phyloP scores from a whole-genome alignment of 2,797 vertebrate species.

The Hozukius guyotensis region DNA sequence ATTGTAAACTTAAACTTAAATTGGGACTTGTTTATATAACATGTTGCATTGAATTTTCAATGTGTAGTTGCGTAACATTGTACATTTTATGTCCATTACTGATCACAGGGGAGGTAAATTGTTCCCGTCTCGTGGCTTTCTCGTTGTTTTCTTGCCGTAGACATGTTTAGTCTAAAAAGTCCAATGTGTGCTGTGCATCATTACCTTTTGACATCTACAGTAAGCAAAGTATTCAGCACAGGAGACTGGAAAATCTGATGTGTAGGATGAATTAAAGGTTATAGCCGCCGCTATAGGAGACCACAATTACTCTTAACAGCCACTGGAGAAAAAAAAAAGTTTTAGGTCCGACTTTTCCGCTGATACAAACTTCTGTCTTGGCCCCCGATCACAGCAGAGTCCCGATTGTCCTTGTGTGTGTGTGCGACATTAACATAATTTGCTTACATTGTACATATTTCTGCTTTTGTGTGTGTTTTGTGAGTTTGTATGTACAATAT shows the following conservation, averaged over 20 bases:
- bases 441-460: background rate
- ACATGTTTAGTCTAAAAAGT: background rate
- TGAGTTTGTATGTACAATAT: background rate
- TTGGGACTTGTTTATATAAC: no score
- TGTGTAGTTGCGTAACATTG: background rate
- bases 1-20: background rate
- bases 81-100: background rate
- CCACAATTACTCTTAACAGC: background rate
- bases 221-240: background rate
- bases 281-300: background rate
- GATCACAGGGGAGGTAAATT: background rate
- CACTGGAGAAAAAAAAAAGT: background rate
- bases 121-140: background rate
- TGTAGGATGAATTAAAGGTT: background rate
- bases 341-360: slow-evolving; percentile 10
- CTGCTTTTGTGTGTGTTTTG: background rate
- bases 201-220: background rate
- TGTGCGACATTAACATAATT: background rate
- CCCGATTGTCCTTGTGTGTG: background rate
- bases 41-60: background rate
- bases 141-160: background rate
- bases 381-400: background rate
- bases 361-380: slow-evolving; percentile 14
- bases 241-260: background rate
- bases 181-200: background rate